Evolutionary conservation across 2,888 invertebrate genomes (phyloP), one percentile per base, ranked within the genome.

Genomic region (Trisateles emortualis): DNA sequence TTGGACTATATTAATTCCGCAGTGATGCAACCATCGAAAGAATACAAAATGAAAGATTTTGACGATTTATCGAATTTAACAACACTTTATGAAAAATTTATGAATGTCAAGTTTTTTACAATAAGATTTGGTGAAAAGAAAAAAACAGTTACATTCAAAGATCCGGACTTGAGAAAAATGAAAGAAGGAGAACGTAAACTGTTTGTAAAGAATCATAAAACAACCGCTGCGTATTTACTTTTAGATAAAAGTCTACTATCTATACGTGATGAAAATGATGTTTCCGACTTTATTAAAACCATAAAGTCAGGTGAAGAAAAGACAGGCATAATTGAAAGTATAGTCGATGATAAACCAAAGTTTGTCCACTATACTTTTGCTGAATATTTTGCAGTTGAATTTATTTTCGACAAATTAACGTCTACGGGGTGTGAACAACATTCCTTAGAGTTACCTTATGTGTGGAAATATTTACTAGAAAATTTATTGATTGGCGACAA

Each of bases 381-480:
- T 11, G 69, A 69, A 46, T 69, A 65, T 47, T 69, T 68, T 52
- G 58, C 61, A 1, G 41, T 48, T 11, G 65, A 64, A 44, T 68
- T 47, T 35, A 38, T 68, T n/a, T 52, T 46, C 0, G 52, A 54
- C 41, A 51, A 48, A 29, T 42, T 54, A 22, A 41, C 22, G 26
- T 42, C 45, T 13, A n/a, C n/a, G n/a, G n/a, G n/a, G n/a, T n/a
- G n/a, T n/a, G n/a, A n/a, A n/a, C n/a, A n/a, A n/a, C n/a, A n/a
- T n/a, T n/a, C n/a, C n/a, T n/a, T n/a, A n/a, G n/a, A n/a, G 33
- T 9, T 35, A 17, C 30, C 9, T 52, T 32, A 40, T 26, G 2
- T 56, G 14, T 62, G 59, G 53, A 8, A 52, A 14, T 59, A 49
- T 14, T 42, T 64, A 10, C 35, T 54, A 5, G 13, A 47, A 24